phyloP scores from a whole-genome alignment of 1,140 invertebrate genomes.

The Bombus turneri region DNA sequence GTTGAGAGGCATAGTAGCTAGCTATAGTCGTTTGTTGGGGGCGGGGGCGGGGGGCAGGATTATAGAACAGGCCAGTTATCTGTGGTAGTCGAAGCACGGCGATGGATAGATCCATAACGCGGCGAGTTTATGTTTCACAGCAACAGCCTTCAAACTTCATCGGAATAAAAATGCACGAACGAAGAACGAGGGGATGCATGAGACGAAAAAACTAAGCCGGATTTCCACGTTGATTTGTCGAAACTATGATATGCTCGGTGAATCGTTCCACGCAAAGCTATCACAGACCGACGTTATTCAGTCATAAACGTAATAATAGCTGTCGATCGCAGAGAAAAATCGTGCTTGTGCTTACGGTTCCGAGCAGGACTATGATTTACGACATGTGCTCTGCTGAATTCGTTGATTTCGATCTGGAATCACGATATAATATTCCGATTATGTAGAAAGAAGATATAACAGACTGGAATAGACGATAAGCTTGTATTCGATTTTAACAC shows the following conservation, averaged over 20 bases:
- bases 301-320: neutral
- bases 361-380: neutral
- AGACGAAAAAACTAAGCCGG: neutral
- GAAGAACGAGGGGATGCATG: neutral
- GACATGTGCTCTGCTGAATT: neutral
- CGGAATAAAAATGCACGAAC: neutral
- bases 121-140: neutral
- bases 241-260: neutral
- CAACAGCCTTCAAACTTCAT: neutral
- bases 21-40: neutral
- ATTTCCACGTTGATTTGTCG: constrained; percentile 5
- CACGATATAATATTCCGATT: too few species aligned
- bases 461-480: too few species aligned
- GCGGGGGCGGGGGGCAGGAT: neutral
- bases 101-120: constrained; percentile 20
- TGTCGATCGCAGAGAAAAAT: neutral
- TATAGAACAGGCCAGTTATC: neutral
- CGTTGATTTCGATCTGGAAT: neutral
- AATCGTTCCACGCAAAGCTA: too few species aligned
- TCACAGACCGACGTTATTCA: neutral
- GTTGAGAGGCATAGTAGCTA: neutral
- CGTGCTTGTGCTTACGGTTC: too few species aligned
- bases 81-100: neutral
- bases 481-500: too few species aligned
- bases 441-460: too few species aligned